Percentiles rank a stretch among this genome's conserved stretches.
These are phyloP conservation scores for Bursaphelenchus mucronatus DNA, from an alignment of 1,140 invertebrate genomes.

Conservation along the genomic window DNA sequence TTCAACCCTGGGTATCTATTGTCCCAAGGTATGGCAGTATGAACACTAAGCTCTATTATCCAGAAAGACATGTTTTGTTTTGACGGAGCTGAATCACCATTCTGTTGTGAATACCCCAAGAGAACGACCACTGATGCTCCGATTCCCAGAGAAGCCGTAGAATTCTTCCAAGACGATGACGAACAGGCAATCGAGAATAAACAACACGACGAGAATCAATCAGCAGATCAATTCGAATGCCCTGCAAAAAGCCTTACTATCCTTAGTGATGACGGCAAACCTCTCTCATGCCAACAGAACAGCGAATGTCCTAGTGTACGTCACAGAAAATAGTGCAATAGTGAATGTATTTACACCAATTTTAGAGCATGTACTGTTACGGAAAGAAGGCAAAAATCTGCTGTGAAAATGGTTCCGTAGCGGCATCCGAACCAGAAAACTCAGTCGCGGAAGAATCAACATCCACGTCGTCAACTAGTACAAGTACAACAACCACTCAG, in stretches of 20 bases:
- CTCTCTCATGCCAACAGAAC: slow-evolving; percentile 13
- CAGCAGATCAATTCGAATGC: slow-evolving; percentile 27
- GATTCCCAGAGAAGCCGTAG: slow-evolving; percentile 14
- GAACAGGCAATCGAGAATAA: not conserved
- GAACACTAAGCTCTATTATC: slow-evolving; percentile 3
- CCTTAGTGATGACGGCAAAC: slow-evolving; percentile 31
- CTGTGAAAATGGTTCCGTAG: slow-evolving; percentile 21
- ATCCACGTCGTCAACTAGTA: too few relatives aligned
- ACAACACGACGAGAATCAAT: slow-evolving; percentile 19
- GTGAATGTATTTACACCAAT: not conserved
- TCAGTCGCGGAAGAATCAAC: not conserved
- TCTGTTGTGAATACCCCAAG: slow-evolving; percentile 34
- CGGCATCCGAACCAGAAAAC: not conserved
- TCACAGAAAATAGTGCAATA: not conserved
- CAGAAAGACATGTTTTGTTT: slow-evolving; percentile 36
- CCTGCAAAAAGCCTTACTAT: slow-evolving; percentile 24
- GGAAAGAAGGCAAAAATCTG: slow-evolving; percentile 19
- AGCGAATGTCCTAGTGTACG: slow-evolving; percentile 28
- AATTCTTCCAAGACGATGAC: slow-evolving; percentile 19
- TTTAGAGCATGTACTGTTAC: slow-evolving; percentile 28
- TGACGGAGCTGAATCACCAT: slow-evolving; percentile 7
- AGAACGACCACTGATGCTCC: slow-evolving; percentile 1
- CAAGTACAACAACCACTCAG: too few relatives aligned
- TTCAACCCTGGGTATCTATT: slow-evolving; percentile 10
- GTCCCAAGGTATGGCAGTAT: slow-evolving; percentile 26